Conservation (phyloP, 2,888 invertebrate species). For the Mayetiola destructor region DNA sequence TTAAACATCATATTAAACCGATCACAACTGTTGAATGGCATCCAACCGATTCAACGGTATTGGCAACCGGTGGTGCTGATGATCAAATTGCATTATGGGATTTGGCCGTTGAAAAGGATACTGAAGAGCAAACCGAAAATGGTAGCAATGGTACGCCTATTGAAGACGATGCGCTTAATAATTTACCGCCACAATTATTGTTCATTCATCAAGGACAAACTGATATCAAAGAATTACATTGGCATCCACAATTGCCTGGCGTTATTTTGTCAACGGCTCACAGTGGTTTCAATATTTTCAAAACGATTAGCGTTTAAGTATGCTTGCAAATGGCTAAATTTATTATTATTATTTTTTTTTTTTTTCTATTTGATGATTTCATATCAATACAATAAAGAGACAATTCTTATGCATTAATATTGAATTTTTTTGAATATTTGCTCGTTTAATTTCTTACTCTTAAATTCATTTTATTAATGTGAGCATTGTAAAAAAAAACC, state of each 20-base stretch:
- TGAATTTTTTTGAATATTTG: too few species aligned
- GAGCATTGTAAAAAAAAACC: too few species aligned
- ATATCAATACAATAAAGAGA: too few species aligned
- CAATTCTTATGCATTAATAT: too few species aligned
- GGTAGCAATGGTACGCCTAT: slow-evolving; percentile 37
- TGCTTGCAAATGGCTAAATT: neutral
- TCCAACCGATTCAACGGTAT: slow-evolving; percentile 79
- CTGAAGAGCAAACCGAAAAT: slow-evolving; percentile 37
- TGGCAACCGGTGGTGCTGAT: slow-evolving; percentile 86
- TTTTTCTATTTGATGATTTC: too few species aligned
- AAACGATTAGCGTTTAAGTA: slow-evolving; percentile 83
- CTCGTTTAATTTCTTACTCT: too few species aligned
- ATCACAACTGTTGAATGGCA: slow-evolving; percentile 97
- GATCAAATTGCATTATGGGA: slow-evolving; percentile 97
- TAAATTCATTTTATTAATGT: too few species aligned
- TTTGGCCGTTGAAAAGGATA: slow-evolving; percentile 75
- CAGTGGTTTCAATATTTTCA: slow-evolving; percentile 92
- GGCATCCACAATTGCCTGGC: slow-evolving; percentile 94
- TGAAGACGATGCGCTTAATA: slow-evolving; percentile 49
- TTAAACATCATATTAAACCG: slow-evolving; percentile 88
- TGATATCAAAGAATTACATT: slow-evolving; percentile 96
- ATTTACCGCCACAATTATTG: slow-evolving; percentile 84
- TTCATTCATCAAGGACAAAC: slow-evolving; percentile 97
- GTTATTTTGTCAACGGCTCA: slow-evolving; percentile 86
- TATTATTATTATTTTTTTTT: too few species aligned